Conservation (phyloP, 2,113 vertebrate genomes). For the Phocoena phocoena region DNA sequence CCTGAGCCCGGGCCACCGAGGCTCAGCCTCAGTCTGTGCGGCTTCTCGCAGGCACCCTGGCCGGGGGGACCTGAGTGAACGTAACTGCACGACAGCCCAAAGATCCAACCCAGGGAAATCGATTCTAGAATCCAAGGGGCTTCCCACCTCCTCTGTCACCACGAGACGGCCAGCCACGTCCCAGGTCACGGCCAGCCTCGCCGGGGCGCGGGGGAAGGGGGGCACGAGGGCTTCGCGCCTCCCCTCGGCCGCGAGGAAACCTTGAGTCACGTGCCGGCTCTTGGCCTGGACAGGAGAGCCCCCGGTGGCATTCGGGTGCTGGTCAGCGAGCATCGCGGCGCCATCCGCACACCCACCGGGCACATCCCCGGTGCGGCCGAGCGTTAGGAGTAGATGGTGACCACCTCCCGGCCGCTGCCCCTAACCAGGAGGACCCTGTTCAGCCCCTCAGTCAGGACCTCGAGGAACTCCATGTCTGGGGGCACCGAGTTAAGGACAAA, state of each 20-base stretch:
- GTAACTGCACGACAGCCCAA: not conserved
- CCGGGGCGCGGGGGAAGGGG: not conserved
- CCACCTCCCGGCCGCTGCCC: conserved; percentile 95
- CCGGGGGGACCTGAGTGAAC: too few relatives aligned
- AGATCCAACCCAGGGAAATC: not conserved
- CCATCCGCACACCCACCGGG: not conserved
- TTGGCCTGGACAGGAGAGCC: not conserved
- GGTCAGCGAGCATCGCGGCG: fast-evolving
- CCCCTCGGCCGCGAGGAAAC: not conserved
- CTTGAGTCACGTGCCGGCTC: not conserved
- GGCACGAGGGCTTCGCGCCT: not conserved
- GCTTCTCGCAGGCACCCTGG: not conserved
- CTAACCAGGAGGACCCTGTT: conserved; percentile 94
- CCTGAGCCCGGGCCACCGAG: too few relatives aligned
- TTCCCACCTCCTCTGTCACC: not conserved
- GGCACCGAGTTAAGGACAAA: conserved; percentile 15
- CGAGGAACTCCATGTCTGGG: conserved; percentile 97
- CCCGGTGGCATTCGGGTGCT: not conserved
- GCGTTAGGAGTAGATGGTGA: conserved; percentile 95
- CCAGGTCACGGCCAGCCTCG: fast-evolving
- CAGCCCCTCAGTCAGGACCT: conserved; percentile 95
- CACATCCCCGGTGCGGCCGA: fast-evolving
- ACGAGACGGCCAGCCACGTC: fast-evolving
- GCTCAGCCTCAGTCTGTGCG: not conserved
- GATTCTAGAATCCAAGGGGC: not conserved